Percentiles rank a stretch among this genome's conserved stretches.
phyloP scores from a whole-genome alignment of 2,888 invertebrate species.

The Pachliopta kotzebuea region DNA sequence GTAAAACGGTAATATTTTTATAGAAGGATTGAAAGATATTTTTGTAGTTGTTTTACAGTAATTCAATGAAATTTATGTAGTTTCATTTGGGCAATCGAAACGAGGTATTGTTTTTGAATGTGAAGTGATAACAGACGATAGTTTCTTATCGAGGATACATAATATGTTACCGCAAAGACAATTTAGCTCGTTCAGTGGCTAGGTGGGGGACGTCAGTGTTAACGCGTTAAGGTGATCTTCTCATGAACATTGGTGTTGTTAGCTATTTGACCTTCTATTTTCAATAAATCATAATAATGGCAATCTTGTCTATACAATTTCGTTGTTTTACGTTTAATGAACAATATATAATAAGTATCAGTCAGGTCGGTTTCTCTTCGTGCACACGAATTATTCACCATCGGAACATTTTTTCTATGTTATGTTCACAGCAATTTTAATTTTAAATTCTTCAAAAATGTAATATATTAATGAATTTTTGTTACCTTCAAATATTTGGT shows the following conservation, averaged over 20 bases:
- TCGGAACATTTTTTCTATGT: no score
- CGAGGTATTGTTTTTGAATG: background rate
- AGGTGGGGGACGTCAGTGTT: constrained; percentile 8
- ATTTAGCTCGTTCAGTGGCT: constrained; percentile 7
- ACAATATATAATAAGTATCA: no score
- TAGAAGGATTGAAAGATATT: no score
- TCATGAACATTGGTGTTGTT: constrained; percentile 8
- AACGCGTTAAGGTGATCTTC: constrained; percentile 17
- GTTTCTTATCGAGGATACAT: constrained; percentile 1
- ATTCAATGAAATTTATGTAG: background rate
- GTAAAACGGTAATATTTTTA: no score
- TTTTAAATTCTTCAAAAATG: no score
- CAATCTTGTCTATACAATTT: background rate
- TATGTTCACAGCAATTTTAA: no score
- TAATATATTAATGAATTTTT: no score
- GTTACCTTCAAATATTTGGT: no score
- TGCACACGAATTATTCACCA: background rate
- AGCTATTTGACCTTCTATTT: constrained; percentile 3
- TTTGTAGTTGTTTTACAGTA: background rate
- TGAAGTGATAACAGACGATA: background rate
- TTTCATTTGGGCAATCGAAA: background rate
- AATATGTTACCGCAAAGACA: constrained; percentile 10
- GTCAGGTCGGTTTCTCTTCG: background rate
- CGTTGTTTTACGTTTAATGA: background rate
- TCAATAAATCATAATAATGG: constrained; percentile 5